These are phyloP conservation scores for Ruditapes philippinarum DNA, from an alignment of 1,140 invertebrate species.

Conservation along the genomic window DNA sequence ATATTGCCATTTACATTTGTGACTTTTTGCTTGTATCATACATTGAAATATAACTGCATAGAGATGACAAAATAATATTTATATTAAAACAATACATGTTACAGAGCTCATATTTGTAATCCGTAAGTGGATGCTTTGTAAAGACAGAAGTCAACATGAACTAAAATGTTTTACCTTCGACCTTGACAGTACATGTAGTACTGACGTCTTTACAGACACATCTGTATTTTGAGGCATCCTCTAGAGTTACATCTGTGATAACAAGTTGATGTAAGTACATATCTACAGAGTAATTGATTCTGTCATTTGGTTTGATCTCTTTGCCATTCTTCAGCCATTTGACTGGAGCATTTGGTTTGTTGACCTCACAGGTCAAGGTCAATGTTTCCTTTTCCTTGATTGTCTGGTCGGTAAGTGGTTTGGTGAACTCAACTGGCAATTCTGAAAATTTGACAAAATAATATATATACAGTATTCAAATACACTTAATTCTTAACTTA, in stretches of 20 bases:
- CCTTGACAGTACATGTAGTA: constrained; percentile 71
- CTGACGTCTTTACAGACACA: constrained; percentile 76
- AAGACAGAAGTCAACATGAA: too few relatives aligned
- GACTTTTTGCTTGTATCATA: too few relatives aligned
- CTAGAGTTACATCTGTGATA: constrained; percentile 71
- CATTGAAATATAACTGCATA: too few relatives aligned
- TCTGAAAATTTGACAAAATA: too few relatives aligned
- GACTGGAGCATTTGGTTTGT: constrained; percentile 80
- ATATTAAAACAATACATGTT: too few relatives aligned
- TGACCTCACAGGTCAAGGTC: constrained; percentile 83
- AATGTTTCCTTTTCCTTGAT: constrained; percentile 78
- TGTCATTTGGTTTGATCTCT: constrained; percentile 74
- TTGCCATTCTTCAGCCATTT: constrained; percentile 87
- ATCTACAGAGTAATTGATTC: constrained; percentile 84
- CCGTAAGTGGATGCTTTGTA: too few relatives aligned
- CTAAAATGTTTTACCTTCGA: constrained; percentile 75
- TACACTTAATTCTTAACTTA: too few relatives aligned
- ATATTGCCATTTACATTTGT: too few relatives aligned
- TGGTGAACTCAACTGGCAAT: constrained; percentile 80
- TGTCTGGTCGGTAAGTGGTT: constrained; percentile 77
- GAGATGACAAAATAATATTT: too few relatives aligned
- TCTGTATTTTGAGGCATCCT: constrained; percentile 79
- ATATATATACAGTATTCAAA: too few relatives aligned
- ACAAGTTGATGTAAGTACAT: constrained; percentile 73
- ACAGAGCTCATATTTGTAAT: too few relatives aligned